Conservation (phyloP, 1,140 invertebrate genomes). For the Drosophila virilis region DNA sequence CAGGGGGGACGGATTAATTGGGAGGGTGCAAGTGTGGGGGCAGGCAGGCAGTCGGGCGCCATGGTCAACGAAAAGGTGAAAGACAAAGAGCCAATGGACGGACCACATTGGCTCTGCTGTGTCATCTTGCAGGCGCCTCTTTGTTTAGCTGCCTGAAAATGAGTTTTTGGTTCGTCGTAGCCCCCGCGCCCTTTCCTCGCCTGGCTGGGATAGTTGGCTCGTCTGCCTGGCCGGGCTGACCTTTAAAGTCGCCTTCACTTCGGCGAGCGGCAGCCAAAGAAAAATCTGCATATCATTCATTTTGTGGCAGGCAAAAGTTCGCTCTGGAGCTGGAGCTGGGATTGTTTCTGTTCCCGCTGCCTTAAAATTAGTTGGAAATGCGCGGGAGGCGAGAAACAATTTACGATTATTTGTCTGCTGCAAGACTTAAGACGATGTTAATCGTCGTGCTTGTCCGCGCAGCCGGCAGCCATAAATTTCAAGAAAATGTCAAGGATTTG, state of each 20-base stretch:
- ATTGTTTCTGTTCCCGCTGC: slow-evolving; percentile 20
- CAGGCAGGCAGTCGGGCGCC: slow-evolving; percentile 44
- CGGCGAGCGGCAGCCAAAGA: slow-evolving; percentile 37
- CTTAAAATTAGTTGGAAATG: slow-evolving; percentile 49
- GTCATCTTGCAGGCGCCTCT: slow-evolving; percentile 74
- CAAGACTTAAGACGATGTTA: slow-evolving; percentile 28
- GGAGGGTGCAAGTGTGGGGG: neutral
- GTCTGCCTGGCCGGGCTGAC: slow-evolving; percentile 63
- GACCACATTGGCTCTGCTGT: slow-evolving; percentile 54
- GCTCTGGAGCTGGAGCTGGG: neutral
- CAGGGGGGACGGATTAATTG: neutral
- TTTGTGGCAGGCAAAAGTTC: slow-evolving; percentile 25
- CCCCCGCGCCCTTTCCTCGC: neutral
- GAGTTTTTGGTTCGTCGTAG: slow-evolving; percentile 36
- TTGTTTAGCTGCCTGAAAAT: slow-evolving; percentile 68
- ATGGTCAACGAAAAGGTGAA: slow-evolving; percentile 70
- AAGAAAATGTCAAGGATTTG: slow-evolving; percentile 74
- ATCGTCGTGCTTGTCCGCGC: slow-evolving; percentile 54
- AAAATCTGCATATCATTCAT: slow-evolving; percentile 76
- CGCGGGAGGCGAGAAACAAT: slow-evolving; percentile 59
- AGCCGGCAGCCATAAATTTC: slow-evolving; percentile 61
- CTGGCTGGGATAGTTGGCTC: slow-evolving; percentile 28
- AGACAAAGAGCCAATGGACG: slow-evolving; percentile 52
- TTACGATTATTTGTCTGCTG: slow-evolving; percentile 73
- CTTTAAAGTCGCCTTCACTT: slow-evolving; percentile 77